phyloP scores from a whole-genome alignment of 2,888 invertebrate species.

The Orgyia antiqua region DNA sequence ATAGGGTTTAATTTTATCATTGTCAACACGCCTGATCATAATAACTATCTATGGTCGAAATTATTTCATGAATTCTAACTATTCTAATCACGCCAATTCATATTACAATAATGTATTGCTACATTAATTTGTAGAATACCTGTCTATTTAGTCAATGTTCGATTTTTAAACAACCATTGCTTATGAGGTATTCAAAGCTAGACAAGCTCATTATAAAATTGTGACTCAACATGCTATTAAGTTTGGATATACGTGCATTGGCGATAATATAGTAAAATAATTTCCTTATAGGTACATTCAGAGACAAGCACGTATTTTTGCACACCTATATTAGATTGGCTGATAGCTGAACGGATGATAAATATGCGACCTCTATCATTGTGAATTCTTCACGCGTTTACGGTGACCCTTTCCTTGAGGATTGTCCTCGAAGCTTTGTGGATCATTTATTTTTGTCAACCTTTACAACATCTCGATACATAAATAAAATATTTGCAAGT shows the following conservation, averaged over 20 bases:
- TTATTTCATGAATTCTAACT: no score
- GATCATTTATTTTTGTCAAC: conserved; percentile 46
- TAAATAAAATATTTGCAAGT: conserved; percentile 25
- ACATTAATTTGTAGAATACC: no score
- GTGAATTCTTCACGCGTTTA: conserved; percentile 46
- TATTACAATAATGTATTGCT: no score
- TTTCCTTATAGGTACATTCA: conserved; percentile 14
- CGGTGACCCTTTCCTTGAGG: conserved; percentile 45
- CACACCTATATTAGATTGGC: conserved; percentile 29
- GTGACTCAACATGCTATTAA: no score
- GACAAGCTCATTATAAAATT: no score
- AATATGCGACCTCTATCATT: conserved; percentile 45
- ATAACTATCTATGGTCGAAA: no score
- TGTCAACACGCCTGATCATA: no score
- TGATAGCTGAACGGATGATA: conserved; percentile 38
- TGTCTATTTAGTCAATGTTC: no score
- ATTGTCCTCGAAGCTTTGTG: conserved; percentile 45
- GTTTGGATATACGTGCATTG: not conserved
- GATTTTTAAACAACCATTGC: no score
- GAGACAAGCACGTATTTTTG: conserved; percentile 29
- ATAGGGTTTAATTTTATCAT: no score
- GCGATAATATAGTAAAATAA: conserved; percentile 14
- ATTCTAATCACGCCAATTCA: no score
- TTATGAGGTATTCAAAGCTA: no score
- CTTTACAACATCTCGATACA: conserved; percentile 38